Evolutionary conservation across 1,140 invertebrate genomes (phyloP), one percentile per base, ranked within the genome.

Genomic region (Leptopilina clavipes): DNA sequence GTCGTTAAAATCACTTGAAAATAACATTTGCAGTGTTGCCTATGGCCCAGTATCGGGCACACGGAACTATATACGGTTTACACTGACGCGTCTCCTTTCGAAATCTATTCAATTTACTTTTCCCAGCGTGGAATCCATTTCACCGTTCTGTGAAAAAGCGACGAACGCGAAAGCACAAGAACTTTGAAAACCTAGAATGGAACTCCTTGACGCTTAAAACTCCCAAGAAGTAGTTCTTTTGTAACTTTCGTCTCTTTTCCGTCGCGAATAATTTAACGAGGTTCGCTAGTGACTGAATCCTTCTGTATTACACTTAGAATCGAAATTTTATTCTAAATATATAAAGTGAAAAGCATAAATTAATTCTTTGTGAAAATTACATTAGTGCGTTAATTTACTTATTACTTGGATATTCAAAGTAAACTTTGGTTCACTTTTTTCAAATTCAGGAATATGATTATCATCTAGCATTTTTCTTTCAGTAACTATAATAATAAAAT

Each of bases 41-140:
- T 22, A 12, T 65, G n/a, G 7, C 59, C 22, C 59, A 65, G 19
- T 65, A 65, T 65, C 22, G 22, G 22, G 22, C n/a, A 31, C 25
- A 31, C 25, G 25, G 12, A 14, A 19, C 22, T 14, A 65, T 65
- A 31, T 65, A 31, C 25, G 12, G 59, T n/a, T n/a, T 65, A n/a
- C 22, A 31, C 14, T 65, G n/a, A 76, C 76, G 76, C 75, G 77
- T 79, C 73, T 74, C 75, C 78, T 71, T 78, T 79, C 78, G 73
- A 81, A 82, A 86, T 85, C 81, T 84, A 86, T 87, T 87, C 84
- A 83, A 87, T 87, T 86, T 87, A 84, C 84, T 83, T 86, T 82
- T 82, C 73, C 75, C 72, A 75, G 71, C 79, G 59, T 1, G 22
- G 59, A 65, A 65, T 65, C 59, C 59, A 65, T 65, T 65, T n/a